Evolutionary conservation across 2,888 invertebrate genomes (phyloP).

Genomic region (Hoplodrina ambigua): DNA sequence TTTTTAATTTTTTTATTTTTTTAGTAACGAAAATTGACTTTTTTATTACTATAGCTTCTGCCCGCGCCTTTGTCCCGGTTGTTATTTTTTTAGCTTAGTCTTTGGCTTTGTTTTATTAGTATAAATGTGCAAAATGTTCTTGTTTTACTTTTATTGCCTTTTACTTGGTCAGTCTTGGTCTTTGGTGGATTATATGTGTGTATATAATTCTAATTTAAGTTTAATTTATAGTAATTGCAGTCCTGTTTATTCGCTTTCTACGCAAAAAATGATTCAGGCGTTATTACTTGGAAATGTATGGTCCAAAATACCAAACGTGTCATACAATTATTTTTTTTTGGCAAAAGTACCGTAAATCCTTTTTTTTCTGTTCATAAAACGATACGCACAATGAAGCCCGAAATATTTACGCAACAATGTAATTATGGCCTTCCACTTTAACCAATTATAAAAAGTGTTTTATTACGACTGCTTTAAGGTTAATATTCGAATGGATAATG

Average conservation of each 20-base stretch:
- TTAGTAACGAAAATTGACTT: no score
- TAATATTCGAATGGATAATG: slow-evolving; percentile 5
- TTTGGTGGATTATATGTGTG: no score
- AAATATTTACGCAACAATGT: slow-evolving; percentile 30
- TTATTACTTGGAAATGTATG: slow-evolving; percentile 7
- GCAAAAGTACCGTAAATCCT: slow-evolving; percentile 24
- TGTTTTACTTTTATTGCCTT: neutral
- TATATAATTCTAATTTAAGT: no score
- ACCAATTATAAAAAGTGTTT: neutral
- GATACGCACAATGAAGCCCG: slow-evolving; percentile 29
- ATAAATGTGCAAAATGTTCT: neutral
- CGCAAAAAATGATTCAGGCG: slow-evolving; percentile 5
- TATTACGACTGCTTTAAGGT: neutral
- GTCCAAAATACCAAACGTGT: neutral
- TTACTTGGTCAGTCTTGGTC: no score
- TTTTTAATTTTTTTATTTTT: no score
- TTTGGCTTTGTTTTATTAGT: no score
- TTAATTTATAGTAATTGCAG: no score
- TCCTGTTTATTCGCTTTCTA: neutral
- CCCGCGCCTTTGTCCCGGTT: no score
- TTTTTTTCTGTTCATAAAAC: slow-evolving; percentile 19
- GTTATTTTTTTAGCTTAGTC: no score
- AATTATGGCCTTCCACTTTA: slow-evolving; percentile 4
- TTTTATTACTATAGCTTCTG: no score
- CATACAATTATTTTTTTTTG: slow-evolving; percentile 37